Conservation (phyloP, 2,888 invertebrate species). For the Cheilosia scutellata region DNA sequence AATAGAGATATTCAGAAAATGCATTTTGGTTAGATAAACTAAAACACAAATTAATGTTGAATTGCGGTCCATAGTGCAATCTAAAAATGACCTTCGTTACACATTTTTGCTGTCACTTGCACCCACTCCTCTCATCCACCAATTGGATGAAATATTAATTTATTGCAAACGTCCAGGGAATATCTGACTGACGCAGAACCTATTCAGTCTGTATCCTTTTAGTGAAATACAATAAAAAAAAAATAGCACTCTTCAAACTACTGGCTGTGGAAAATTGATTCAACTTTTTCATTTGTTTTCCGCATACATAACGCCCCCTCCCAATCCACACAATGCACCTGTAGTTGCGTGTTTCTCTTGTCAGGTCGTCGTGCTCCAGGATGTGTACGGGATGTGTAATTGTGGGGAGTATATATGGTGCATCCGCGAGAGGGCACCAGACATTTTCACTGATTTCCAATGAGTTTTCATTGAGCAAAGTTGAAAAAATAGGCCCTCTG, state of each 20-base stretch:
- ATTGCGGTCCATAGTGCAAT: no score
- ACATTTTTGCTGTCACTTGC: slow-evolving; percentile 4
- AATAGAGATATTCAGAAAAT: no score
- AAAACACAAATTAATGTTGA: no score
- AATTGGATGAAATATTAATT: slow-evolving; percentile 66
- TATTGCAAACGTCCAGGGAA: slow-evolving; percentile 34
- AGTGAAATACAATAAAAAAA: slow-evolving; percentile 31
- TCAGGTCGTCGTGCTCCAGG: slow-evolving; percentile 8
- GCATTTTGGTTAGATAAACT: no score
- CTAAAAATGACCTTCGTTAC: slow-evolving; percentile 4
- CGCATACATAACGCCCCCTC: neutral
- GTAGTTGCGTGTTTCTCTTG: slow-evolving; percentile 31
- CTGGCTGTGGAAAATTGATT: slow-evolving; percentile 39
- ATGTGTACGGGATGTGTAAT: slow-evolving; percentile 45
- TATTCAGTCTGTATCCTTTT: slow-evolving; percentile 27
- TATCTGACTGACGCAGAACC: slow-evolving; percentile 2
- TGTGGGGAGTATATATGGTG: slow-evolving; percentile 10
- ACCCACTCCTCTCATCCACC: slow-evolving; percentile 27
- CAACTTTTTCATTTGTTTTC: slow-evolving; percentile 6
- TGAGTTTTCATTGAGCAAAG: slow-evolving; percentile 41
- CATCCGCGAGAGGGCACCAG: slow-evolving; percentile 25
- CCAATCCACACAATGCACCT: slow-evolving; percentile 13
- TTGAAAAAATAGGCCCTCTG: neutral
- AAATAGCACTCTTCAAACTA: slow-evolving; percentile 9
- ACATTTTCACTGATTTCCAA: slow-evolving; percentile 61